Base-by-base conservation (phyloP, 23 tunicate genomes). In the Corella eumyota region DNA sequence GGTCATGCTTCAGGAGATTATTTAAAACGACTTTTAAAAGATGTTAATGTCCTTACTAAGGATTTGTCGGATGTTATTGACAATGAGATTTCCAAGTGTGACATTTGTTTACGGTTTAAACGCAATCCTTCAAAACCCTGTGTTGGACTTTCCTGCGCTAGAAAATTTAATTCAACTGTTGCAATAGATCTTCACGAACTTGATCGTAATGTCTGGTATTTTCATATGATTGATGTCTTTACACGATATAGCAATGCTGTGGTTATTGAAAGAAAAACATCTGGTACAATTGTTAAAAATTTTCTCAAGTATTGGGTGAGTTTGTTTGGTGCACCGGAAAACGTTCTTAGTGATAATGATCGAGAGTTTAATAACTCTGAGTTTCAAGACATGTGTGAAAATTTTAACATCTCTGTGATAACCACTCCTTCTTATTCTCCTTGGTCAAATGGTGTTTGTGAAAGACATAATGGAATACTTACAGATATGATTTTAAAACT, bases 151-250 rank as follows among this genome's bases (percentile, higher is more conserved):
- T 25, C 60, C 5, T 46, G 40, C 59, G 60, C 58, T n/a, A 28
- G 30, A 24, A 32, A 66, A 28, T 45, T 66, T 35, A 66, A 66
- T 66, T 44, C 29, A 2, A 37, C 50, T 6, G 68, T 62, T 4
- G 68, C 68, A 34, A 35, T 62, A 52, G 68, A 62, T 36, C 24
- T 62, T 19, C 68, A 62, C 44, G 68, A 62, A 22, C 24, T 62
- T 36, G 49, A 35, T 24, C 49, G 52, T 11, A 45, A 30, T 36
- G 38, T 62, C 30, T 62, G 68, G 68, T 62, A 62, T 62, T 62
- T 62, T 28, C 71, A 66, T 37, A 47, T 66, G 11, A 66, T 66
- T 66, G 71, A 66, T 30, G 30, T 66, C 59, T 66, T 66, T 1
- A 26, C 71, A 19, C 9, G 71, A 35, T 31, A 49, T 2, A 46